These are phyloP conservation scores for Styela clava DNA, from an alignment of 23 tunicate species.

Conservation along the genomic window DNA sequence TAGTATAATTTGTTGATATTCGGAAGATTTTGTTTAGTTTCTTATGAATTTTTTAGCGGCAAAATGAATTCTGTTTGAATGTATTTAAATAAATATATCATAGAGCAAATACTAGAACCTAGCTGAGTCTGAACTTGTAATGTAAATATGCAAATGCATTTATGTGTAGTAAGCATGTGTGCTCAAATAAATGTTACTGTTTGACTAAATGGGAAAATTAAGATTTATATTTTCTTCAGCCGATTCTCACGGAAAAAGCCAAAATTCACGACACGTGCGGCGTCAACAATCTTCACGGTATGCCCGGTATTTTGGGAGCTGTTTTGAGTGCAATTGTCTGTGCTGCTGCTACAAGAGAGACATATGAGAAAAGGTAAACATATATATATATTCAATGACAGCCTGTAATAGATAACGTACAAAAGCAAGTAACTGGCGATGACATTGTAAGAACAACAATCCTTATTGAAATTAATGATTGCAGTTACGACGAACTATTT, in stretches of 20 bases:
- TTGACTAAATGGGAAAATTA: too few relatives aligned
- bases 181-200: too few relatives aligned
- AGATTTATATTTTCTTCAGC: conserved; percentile 47
- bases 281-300: conserved; percentile 83
- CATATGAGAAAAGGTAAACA: conserved; percentile 57
- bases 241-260: conserved; percentile 34
- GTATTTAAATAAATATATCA: too few relatives aligned
- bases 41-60: not conserved
- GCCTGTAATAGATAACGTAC: not conserved
- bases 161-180: too few relatives aligned
- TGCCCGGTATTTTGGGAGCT: conserved; percentile 90
- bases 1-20: not conserved
- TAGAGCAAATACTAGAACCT: too few relatives aligned
- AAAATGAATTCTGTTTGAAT: too few relatives aligned
- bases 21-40: not conserved
- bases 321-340: conserved; percentile 61
- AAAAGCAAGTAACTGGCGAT: not conserved
- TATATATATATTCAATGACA: not conserved
- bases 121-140: too few relatives aligned
- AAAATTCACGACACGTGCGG: conserved; percentile 97
- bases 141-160: too few relatives aligned
- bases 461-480: too few relatives aligned
- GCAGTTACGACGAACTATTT: conserved; percentile 45
- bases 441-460: too few relatives aligned
- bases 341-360: conserved; percentile 45